phyloP scores from a whole-genome alignment of 2,113 vertebrate genomes.

The Datnioides undecimradiatus region DNA sequence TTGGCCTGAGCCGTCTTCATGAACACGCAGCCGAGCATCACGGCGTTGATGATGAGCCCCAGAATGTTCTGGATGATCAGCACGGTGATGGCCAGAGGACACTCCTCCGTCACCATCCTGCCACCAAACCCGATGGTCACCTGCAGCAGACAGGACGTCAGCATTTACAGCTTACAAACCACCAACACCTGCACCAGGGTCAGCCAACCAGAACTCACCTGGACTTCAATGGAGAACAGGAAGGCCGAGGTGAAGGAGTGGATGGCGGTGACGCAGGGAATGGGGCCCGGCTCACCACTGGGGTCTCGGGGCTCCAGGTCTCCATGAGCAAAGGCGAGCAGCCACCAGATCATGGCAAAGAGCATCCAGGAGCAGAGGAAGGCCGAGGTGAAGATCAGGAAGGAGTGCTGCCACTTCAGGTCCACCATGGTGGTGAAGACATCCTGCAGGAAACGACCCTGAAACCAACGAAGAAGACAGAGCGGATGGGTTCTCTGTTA shows the following conservation, averaged over 20 bases:
- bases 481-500: too few relatives aligned
- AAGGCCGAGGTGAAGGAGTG: slow-evolving; percentile 89
- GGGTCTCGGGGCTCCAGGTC: slow-evolving; percentile 82
- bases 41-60: slow-evolving; percentile 88
- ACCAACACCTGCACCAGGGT: accelerated
- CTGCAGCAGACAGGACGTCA: slow-evolving; percentile 48
- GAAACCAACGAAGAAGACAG: neutral
- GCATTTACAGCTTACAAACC: neutral
- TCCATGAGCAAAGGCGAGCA: slow-evolving; percentile 88
- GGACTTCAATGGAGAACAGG: slow-evolving; percentile 89
- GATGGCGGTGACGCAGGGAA: slow-evolving; percentile 88
- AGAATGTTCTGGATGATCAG: slow-evolving; percentile 89
- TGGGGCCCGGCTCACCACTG: slow-evolving; percentile 44
- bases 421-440: slow-evolving; percentile 91
- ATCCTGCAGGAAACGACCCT: slow-evolving; percentile 88
- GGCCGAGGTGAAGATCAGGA: slow-evolving; percentile 88
- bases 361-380: slow-evolving; percentile 91
- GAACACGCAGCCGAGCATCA: slow-evolving; percentile 90
- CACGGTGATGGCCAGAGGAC: slow-evolving; percentile 85
- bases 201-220: slow-evolving; percentile 67
- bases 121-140: slow-evolving; percentile 89
- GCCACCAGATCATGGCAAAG: slow-evolving; percentile 90
- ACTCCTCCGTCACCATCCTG: slow-evolving; percentile 89
- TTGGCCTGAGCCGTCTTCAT: slow-evolving; percentile 91
- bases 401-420: slow-evolving; percentile 88